These are phyloP conservation scores for Zingel zingel DNA, from an alignment of 2,113 vertebrate genomes.

Conservation along the genomic window DNA sequence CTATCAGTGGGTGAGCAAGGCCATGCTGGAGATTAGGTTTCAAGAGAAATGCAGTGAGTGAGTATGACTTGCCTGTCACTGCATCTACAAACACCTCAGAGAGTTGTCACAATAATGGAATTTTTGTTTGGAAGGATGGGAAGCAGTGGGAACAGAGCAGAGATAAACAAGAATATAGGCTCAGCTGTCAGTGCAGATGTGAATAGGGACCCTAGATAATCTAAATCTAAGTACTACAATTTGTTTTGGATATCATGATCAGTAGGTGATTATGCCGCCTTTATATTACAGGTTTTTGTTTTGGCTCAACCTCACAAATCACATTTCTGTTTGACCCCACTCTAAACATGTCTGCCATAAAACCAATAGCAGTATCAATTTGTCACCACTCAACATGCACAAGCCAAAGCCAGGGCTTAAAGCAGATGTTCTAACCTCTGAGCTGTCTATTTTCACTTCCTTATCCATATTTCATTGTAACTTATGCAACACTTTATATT, in stretches of 20 bases:
- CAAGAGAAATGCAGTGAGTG: conserved; percentile 76
- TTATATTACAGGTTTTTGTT: conserved; percentile 30
- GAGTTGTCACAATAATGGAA: conserved; percentile 81
- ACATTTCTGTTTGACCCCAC: conserved; percentile 31
- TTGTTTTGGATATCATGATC: conserved; percentile 35
- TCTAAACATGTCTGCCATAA: conserved; percentile 43
- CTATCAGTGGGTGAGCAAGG: conserved; percentile 78
- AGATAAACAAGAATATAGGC: conserved; percentile 72
- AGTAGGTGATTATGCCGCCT: conserved; percentile 23
- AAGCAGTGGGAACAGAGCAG: conserved; percentile 64
- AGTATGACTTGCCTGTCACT: conserved; percentile 79
- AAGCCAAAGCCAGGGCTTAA: conserved; percentile 12
- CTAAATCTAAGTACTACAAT: conserved; percentile 45
- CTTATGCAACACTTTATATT: conserved; percentile 11
- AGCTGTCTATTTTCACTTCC: conserved; percentile 29
- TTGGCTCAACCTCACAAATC: conserved; percentile 21
- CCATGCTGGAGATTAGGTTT: conserved; percentile 80
- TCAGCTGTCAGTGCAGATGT: conserved; percentile 68
- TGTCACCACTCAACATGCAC: conserved; percentile 32
- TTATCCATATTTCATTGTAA: conserved; percentile 42
- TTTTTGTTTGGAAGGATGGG: conserved; percentile 75
- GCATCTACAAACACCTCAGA: conserved; percentile 81
- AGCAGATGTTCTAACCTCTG: conserved; percentile 46
- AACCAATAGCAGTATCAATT: conserved; percentile 49
- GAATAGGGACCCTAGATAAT: conserved; percentile 63